Evolutionary conservation across 2,888 invertebrate species (phyloP).

Genomic region (Tethea ocularis): DNA sequence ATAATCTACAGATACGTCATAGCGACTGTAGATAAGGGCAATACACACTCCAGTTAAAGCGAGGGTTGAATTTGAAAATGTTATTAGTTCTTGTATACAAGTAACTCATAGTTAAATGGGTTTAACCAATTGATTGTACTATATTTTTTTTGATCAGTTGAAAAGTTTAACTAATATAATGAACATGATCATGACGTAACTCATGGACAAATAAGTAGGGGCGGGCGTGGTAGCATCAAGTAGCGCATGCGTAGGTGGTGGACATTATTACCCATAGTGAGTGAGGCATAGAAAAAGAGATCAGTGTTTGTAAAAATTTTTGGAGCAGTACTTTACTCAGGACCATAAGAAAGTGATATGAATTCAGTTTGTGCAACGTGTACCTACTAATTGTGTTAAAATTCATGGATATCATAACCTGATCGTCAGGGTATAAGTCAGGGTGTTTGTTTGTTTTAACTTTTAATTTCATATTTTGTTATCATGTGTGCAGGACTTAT

Average conservation of each 20-base stretch:
- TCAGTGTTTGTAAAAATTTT: background rate
- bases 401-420: background rate
- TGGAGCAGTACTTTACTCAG: background rate
- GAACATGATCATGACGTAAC: conserved; percentile 46
- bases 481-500: background rate
- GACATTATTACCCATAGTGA: conserved; percentile 7
- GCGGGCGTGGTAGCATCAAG: conserved; percentile 43
- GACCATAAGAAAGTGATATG: background rate
- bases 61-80: background rate
- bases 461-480: background rate
- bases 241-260: conserved; percentile 23
- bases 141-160: background rate
- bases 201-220: conserved; percentile 51
- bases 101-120: background rate
- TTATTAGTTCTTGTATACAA: background rate
- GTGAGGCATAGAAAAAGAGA: conserved; percentile 11
- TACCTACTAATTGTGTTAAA: background rate
- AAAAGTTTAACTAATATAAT: background rate
- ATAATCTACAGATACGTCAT: background rate
- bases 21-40: background rate
- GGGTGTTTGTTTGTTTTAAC: background rate
- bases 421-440: background rate
- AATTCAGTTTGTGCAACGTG: background rate
- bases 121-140: background rate
- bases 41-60: background rate